Percentiles rank a stretch among this genome's conserved stretches.
These are phyloP conservation scores for Xerus inauris DNA, from an alignment of 2,113 vertebrate species.

Conservation along the genomic window DNA sequence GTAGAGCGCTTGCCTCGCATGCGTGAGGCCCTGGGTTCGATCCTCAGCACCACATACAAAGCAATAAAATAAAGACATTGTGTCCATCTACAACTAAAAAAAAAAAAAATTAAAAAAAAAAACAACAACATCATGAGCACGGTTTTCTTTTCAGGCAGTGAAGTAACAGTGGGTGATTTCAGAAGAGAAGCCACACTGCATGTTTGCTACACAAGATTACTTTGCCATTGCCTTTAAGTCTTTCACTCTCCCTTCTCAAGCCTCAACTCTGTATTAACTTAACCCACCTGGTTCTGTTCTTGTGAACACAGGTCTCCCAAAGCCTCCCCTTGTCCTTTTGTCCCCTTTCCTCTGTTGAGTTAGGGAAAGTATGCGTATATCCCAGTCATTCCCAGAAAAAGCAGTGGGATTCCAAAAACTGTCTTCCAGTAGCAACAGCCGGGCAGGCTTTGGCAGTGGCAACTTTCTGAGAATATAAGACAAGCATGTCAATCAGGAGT, in stretches of 20 bases:
- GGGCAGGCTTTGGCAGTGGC: background rate
- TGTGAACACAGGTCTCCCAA: background rate
- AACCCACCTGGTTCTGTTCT: background rate
- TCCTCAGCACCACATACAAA: too few relatives aligned
- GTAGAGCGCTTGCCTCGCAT: too few relatives aligned
- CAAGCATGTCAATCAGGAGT: background rate
- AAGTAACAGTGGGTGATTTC: slow-evolving; percentile 4
- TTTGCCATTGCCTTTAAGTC: background rate
- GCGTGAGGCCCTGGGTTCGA: too few relatives aligned
- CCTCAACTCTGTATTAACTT: background rate
- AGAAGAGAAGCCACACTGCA: background rate
- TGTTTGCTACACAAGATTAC: background rate
- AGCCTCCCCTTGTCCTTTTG: background rate
- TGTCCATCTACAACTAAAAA: too few relatives aligned
- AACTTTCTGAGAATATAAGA: background rate
- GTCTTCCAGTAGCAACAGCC: background rate
- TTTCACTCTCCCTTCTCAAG: background rate
- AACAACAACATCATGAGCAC: too few relatives aligned
- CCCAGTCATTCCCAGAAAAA: background rate
- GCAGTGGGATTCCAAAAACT: background rate
- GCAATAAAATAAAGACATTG: too few relatives aligned
- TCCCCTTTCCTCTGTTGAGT: background rate
- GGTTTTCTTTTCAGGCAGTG: background rate
- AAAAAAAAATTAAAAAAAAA: too few relatives aligned
- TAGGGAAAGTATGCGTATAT: background rate